phyloP scores from a whole-genome alignment of 1,140 invertebrate genomes.

The Leptopilina boulardi region DNA sequence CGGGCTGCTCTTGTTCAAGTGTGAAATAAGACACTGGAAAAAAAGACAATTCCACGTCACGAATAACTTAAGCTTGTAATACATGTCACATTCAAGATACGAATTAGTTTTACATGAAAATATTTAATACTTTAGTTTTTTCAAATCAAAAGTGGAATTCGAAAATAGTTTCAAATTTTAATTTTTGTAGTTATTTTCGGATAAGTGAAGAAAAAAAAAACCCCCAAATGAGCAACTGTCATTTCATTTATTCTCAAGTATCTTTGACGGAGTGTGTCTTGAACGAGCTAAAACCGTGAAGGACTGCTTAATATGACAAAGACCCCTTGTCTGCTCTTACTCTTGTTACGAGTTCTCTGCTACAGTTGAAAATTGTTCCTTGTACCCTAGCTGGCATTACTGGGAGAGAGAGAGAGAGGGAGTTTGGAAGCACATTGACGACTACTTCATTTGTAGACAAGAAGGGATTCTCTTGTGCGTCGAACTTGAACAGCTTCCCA shows the following conservation, averaged over 20 bases:
- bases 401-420: too few relatives aligned
- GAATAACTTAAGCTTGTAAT: conserved; percentile 28
- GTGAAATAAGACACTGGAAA: conserved; percentile 22
- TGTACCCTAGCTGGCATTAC: conserved; percentile 23
- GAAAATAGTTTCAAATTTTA: too few relatives aligned
- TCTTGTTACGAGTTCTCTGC: conserved; percentile 19
- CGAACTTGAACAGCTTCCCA: not conserved
- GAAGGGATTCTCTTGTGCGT: conserved; percentile 24
- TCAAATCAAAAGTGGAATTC: too few relatives aligned
- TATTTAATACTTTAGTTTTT: too few relatives aligned
- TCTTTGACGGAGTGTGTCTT: conserved; percentile 15
- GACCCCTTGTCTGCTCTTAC: conserved; percentile 22
- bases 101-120: conserved; percentile 22
- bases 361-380: conserved; percentile 22
- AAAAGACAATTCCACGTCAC: conserved; percentile 14
- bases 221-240: not conserved
- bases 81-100: conserved; percentile 5
- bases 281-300: not conserved
- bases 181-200: too few relatives aligned
- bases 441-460: conserved; percentile 1
- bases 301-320: conserved; percentile 33
- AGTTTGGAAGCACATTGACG: conserved; percentile 29
- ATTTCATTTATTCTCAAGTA: not conserved
- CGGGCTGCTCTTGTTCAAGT: conserved; percentile 25
- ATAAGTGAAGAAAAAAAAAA: too few relatives aligned